phyloP scores from a whole-genome alignment of 2,113 vertebrate species.

The Synodontis membranacea region DNA sequence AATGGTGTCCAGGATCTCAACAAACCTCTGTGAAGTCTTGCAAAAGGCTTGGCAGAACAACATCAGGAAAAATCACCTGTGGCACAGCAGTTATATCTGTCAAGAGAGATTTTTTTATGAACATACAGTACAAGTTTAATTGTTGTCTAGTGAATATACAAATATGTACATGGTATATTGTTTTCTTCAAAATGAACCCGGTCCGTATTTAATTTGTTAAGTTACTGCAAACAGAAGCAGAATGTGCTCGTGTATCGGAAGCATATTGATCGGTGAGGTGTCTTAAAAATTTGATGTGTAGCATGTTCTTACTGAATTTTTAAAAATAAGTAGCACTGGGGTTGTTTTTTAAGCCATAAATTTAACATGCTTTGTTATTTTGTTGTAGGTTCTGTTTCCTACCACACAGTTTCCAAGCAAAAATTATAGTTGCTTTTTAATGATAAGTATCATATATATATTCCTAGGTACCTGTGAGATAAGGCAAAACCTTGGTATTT shows the following conservation, averaged over 20 bases:
- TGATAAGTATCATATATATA: neutral
- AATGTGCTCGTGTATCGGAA: neutral
- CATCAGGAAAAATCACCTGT: neutral
- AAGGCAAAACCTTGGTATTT: neutral
- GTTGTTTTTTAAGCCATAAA: neutral
- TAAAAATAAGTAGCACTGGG: neutral
- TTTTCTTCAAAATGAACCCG: neutral
- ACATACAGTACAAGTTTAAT: neutral
- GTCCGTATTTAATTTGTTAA: neutral
- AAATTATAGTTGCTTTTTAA: neutral
- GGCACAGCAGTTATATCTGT: neutral
- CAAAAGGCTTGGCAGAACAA: neutral
- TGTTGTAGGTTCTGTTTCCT: neutral
- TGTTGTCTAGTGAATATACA: neutral
- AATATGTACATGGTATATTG: neutral
- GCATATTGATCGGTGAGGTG: neutral
- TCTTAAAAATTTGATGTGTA: neutral
- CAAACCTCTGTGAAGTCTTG: neutral
- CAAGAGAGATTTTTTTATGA: neutral
- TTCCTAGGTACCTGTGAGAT: neutral
- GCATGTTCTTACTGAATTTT: neutral
- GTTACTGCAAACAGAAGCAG: neutral
- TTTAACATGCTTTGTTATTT: neutral
- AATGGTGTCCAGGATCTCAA: neutral
- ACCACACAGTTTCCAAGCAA: neutral